Evolutionary conservation across 2,113 vertebrate genomes (phyloP).

Genomic region (Gadus chalcogrammus): DNA sequence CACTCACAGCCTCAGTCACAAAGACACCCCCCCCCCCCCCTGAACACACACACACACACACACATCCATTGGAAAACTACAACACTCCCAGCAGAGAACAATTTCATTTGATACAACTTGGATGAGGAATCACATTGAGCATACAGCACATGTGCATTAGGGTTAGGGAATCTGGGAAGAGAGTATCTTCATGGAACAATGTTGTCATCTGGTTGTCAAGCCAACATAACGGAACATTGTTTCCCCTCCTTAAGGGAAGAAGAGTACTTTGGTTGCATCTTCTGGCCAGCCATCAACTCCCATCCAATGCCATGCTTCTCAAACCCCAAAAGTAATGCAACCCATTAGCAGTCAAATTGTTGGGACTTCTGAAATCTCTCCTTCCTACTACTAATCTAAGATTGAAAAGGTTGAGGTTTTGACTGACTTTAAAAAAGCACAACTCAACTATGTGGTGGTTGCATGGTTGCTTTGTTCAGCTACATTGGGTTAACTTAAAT

Average conservation of each 20-base stretch:
- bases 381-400: too few relatives aligned
- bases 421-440: too few relatives aligned
- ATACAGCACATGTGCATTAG: constrained; percentile 81
- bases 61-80: neutral
- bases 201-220: constrained; percentile 87
- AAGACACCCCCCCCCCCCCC: neutral
- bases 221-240: constrained; percentile 73
- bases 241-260: constrained; percentile 68
- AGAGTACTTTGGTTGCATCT: constrained; percentile 64
- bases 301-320: constrained; percentile 85
- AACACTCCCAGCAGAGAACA: neutral
- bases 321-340: constrained; percentile 69
- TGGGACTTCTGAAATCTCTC: constrained; percentile 72
- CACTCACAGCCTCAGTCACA: constrained; percentile 29
- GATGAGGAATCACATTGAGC: constrained; percentile 60
- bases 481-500: too few relatives aligned
- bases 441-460: too few relatives aligned
- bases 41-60: constrained; percentile 1
- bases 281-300: constrained; percentile 72
- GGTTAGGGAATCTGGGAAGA: constrained; percentile 67
- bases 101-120: constrained; percentile 44
- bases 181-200: constrained; percentile 49
- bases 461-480: too few relatives aligned
- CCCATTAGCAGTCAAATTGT: constrained; percentile 78
- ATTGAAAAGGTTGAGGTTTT: too few relatives aligned